A percentile compares a stretch with the other conserved stretches of the same genome.
Evolutionary conservation across 2,797 vertebrate species (phyloP).

Genomic region (Parambassis ranga): DNA sequence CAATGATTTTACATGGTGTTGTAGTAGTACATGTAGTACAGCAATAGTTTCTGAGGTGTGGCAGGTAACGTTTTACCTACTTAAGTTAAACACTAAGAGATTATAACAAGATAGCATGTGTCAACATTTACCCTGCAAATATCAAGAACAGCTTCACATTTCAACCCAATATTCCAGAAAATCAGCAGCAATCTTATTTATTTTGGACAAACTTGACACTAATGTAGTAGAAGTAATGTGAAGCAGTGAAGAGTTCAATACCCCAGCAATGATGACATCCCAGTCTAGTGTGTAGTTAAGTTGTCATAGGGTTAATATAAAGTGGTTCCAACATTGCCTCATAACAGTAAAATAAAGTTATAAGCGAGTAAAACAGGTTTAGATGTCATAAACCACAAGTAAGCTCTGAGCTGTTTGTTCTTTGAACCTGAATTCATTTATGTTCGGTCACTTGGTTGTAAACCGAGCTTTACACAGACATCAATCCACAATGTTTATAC

Average conservation of each 20-base stretch:
- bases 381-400: too few species aligned
- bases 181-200: too few species aligned
- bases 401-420: background rate
- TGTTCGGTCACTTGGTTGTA: background rate
- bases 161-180: background rate
- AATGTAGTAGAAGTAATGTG: too few species aligned
- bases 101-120: too few species aligned
- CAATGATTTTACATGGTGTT: background rate
- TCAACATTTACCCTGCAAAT: background rate
- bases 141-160: background rate
- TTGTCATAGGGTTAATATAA: constrained; percentile 1
- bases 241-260: too few species aligned
- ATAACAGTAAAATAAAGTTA: background rate
- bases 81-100: too few species aligned
- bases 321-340: background rate
- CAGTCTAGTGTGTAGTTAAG: background rate
- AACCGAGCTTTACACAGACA: background rate
- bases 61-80: too few species aligned
- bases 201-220: background rate
- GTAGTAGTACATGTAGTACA: background rate
- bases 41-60: background rate
- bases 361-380: background rate
- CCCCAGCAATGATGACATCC: too few species aligned
- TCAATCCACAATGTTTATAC: background rate
- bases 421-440: background rate